These are phyloP conservation scores for Nymphalis polychloros DNA, from an alignment of 2,888 invertebrate species.

Conservation along the genomic window DNA sequence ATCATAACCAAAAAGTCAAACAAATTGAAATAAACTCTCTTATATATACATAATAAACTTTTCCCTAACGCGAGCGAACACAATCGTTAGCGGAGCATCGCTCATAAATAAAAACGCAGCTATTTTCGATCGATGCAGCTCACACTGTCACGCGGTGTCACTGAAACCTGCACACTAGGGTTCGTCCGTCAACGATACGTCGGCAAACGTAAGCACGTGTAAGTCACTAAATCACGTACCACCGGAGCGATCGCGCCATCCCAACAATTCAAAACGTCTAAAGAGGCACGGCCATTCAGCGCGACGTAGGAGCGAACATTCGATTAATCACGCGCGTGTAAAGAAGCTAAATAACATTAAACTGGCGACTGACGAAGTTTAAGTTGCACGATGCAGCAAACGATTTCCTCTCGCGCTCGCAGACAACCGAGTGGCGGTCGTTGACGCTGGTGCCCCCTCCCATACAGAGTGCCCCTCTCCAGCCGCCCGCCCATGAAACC, in stretches of 20 bases:
- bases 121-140: conserved; percentile 68
- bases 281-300: conserved; percentile 27
- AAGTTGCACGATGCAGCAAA: conserved; percentile 50
- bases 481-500: conserved; percentile 74
- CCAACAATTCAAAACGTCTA: conserved; percentile 19
- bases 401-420: conserved; percentile 68
- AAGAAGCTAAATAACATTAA: conserved; percentile 22
- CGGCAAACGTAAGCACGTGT: conserved; percentile 51
- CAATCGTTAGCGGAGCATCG: conserved; percentile 51
- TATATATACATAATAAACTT: conserved; percentile 43
- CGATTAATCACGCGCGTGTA: conserved; percentile 20
- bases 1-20: conserved; percentile 48
- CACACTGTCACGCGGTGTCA: conserved; percentile 60
- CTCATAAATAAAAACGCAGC: conserved; percentile 57
- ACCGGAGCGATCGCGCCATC: conserved; percentile 14
- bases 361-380: conserved; percentile 21
- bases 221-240: conserved; percentile 38
- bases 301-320: conserved; percentile 18
- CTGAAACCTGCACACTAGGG: conserved; percentile 51
- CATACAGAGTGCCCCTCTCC: conserved; percentile 60
- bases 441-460: conserved; percentile 70
- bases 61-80: conserved; percentile 26
- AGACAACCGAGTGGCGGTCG: conserved; percentile 76
- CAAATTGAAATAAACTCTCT: conserved; percentile 33
- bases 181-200: conserved; percentile 57